Conservation (phyloP, 2,113 vertebrate species). For the Anarhynchus alexandrinus region DNA sequence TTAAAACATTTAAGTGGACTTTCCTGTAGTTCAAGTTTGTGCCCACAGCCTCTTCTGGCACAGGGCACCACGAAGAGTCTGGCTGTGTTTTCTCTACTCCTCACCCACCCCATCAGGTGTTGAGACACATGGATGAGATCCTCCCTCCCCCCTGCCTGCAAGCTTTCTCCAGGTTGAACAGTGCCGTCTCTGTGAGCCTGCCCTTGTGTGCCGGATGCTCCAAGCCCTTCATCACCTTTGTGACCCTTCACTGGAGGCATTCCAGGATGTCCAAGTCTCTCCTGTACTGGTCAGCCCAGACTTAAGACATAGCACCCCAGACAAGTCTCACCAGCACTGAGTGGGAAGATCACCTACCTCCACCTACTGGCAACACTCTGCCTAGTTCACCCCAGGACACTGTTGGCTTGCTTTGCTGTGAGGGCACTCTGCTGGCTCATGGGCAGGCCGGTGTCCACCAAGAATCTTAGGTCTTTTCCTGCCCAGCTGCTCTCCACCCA, state of each 20-base stretch:
- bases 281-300: not conserved
- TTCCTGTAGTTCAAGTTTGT: not conserved
- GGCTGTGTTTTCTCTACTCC: not conserved
- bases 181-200: not conserved
- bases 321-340: not conserved
- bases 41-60: not conserved
- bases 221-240: not conserved
- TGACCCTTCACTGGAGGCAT: not conserved
- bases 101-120: not conserved
- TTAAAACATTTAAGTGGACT: not conserved
- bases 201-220: not conserved
- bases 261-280: not conserved
- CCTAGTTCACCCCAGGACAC: too few species aligned
- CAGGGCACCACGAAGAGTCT: not conserved
- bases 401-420: not conserved
- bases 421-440: not conserved
- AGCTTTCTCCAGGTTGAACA: not conserved
- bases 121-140: not conserved
- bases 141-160: not conserved
- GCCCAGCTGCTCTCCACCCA: not conserved
- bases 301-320: not conserved
- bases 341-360: not conserved
- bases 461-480: fast-evolving
- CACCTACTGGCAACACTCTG: too few species aligned
- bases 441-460: not conserved